Conservation (phyloP, 1,140 invertebrate genomes). For the Drosophila bocki region DNA sequence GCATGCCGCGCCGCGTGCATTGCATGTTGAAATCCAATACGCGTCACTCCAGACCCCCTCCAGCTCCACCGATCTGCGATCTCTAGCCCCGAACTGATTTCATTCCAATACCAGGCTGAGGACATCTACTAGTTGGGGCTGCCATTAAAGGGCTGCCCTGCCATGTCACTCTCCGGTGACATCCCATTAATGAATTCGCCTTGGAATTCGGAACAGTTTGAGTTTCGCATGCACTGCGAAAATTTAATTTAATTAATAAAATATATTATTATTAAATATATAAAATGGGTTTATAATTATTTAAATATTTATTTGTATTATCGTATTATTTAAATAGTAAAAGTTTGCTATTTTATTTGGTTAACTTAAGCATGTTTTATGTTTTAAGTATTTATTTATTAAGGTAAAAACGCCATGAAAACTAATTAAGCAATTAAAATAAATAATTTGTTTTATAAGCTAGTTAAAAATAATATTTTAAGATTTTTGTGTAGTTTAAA, state of each 20-base stretch:
- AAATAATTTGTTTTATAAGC: too few relatives aligned
- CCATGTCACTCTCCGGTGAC: conserved; percentile 52
- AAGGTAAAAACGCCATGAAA: too few relatives aligned
- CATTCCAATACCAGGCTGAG: conserved; percentile 35
- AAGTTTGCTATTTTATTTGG: background rate
- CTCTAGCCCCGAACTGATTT: conserved; percentile 10
- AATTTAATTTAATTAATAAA: background rate
- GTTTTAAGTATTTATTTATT: background rate
- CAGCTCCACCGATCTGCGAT: conserved; percentile 3
- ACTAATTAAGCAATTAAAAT: background rate
- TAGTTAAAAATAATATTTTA: too few relatives aligned
- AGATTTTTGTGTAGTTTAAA: too few relatives aligned
- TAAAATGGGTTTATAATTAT: background rate
- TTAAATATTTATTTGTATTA: background rate
- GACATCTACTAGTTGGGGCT: conserved; percentile 40
- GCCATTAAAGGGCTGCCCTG: conserved; percentile 49
- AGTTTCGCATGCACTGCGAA: conserved; percentile 23
- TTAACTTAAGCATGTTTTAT: background rate
- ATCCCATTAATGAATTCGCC: conserved; percentile 81
- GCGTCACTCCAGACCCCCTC: conserved; percentile 46
- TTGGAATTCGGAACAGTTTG: conserved; percentile 61
- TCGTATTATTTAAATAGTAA: background rate
- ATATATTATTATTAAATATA: too few relatives aligned
- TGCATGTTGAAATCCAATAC: conserved; percentile 81
- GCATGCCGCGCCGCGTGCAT: conserved; percentile 76